Evolutionary conservation across 2,888 invertebrate genomes (phyloP).

Genomic region (Apamea epomidion): DNA sequence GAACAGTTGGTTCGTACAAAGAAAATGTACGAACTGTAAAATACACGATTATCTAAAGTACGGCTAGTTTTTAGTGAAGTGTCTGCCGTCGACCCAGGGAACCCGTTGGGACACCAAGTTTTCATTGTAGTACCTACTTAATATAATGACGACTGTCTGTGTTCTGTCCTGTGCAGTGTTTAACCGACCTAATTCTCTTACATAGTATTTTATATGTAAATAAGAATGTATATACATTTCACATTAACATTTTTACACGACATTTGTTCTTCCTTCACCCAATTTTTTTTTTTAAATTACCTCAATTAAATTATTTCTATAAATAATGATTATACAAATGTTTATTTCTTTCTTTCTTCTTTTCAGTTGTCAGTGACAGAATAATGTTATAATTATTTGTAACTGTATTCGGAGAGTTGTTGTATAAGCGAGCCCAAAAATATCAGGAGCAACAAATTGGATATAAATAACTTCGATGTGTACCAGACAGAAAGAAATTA

Average conservation of each 20-base stretch:
- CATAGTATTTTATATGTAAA: not conserved
- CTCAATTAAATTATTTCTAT: not conserved
- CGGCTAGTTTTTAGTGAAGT: slow-evolving; percentile 32
- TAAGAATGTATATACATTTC: not conserved
- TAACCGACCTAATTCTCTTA: not conserved
- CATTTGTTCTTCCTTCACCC: too few relatives aligned
- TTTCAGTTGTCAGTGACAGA: not conserved
- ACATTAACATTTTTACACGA: not conserved
- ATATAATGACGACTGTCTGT: slow-evolving; percentile 14
- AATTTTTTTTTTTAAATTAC: not conserved
- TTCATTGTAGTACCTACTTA: slow-evolving; percentile 15
- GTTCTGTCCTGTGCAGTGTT: slow-evolving; percentile 4
- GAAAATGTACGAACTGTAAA: slow-evolving; percentile 24
- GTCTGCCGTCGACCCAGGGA: slow-evolving; percentile 11
- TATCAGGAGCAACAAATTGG: slow-evolving; percentile 39
- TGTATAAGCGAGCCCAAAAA: not conserved
- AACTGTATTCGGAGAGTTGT: not conserved
- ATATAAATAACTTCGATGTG: slow-evolving; percentile 47
- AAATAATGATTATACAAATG: not conserved
- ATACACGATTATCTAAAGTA: slow-evolving; percentile 26
- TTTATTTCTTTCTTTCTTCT: not conserved
- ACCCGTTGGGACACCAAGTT: slow-evolving; percentile 29
- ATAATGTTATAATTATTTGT: not conserved
- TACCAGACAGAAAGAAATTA: slow-evolving; percentile 57
- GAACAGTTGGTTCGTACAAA: not conserved